Evolutionary conservation across 1,140 invertebrate genomes (phyloP).

Genomic region (Sipha flava): DNA sequence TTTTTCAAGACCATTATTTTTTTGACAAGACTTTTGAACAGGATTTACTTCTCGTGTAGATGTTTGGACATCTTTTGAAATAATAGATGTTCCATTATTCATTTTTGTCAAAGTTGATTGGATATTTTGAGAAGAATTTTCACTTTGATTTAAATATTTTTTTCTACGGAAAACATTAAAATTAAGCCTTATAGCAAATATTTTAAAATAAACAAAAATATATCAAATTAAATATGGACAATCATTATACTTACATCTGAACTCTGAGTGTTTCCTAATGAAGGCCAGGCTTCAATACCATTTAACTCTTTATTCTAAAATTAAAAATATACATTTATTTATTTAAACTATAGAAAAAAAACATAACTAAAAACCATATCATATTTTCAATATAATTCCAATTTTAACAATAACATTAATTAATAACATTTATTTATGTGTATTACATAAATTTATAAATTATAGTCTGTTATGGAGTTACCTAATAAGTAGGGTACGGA

Average conservation of each 20-base stretch:
- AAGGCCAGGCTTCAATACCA: conserved; percentile 22
- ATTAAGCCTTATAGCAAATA: not conserved
- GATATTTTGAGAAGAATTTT: not conserved
- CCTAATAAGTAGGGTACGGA: no score
- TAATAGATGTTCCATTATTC: not conserved
- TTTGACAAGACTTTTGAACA: not conserved
- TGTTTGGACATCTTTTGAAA: not conserved
- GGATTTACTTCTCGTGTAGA: not conserved
- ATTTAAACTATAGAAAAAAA: no score
- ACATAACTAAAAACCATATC: no score
- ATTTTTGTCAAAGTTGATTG: not conserved
- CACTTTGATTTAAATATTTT: not conserved
- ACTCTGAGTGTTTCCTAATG: not conserved
- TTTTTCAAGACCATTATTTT: not conserved
- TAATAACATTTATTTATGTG: no score
- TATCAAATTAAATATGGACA: not conserved
- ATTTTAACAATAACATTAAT: no score
- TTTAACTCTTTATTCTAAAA: conserved; percentile 31
- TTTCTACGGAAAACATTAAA: not conserved
- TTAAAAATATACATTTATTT: not conserved
- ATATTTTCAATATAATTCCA: no score
- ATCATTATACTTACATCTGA: not conserved
- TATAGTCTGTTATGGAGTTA: no score
- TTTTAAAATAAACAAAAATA: not conserved
- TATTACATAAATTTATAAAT: no score